These are phyloP conservation scores for Steinernema feltiae DNA, from an alignment of 1,140 invertebrate species.

Conservation along the genomic window DNA sequence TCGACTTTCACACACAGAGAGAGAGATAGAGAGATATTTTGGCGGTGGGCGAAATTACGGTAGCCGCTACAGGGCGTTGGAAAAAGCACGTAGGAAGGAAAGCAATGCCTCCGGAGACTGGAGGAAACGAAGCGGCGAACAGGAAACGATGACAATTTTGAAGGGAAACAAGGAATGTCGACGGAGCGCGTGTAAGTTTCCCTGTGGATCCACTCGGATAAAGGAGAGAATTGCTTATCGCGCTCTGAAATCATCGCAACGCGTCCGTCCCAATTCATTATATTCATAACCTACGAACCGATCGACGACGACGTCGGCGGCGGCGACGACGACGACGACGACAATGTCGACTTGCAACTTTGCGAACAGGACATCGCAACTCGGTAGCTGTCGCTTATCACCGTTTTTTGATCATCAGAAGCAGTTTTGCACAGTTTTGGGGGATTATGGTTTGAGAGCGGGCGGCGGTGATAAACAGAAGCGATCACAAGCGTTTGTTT, in stretches of 20 bases:
- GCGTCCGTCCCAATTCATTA: constrained; percentile 15
- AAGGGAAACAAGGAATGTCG: constrained; percentile 12
- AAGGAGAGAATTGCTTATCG: constrained; percentile 13
- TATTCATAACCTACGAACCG: constrained; percentile 14
- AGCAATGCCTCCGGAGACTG: neutral
- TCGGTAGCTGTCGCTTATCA: no score
- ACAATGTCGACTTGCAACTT: neutral
- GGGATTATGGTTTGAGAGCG: no score
- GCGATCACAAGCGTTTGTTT: no score
- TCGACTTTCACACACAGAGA: no score
- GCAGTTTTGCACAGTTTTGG: no score
- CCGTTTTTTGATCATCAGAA: no score
- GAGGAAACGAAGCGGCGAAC: neutral
- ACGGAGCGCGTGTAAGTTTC: neutral
- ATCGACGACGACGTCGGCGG: neutral
- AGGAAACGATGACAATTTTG: constrained; percentile 6
- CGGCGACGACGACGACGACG: neutral
- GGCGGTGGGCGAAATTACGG: no score
- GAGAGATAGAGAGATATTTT: no score
- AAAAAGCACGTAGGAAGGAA: neutral
- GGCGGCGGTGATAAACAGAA: no score
- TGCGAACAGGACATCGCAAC: neutral
- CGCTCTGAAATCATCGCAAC: neutral
- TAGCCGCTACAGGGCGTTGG: no score
- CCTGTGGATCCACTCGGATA: constrained; percentile 7